phyloP scores from a whole-genome alignment of 2,888 invertebrate genomes.

The Oxycera nigricornis region DNA sequence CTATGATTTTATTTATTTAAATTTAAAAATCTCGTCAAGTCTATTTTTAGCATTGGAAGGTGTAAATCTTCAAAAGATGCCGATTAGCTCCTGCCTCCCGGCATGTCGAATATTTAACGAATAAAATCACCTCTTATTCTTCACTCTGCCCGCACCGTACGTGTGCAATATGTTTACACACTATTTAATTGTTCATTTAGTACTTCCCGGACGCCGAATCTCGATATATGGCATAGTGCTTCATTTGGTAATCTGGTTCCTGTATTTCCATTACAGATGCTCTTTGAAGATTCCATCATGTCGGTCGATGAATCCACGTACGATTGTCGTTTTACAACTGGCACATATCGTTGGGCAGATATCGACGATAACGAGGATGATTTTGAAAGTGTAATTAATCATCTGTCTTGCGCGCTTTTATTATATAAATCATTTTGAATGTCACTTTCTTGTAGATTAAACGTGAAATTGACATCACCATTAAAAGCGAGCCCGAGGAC shows the following conservation, averaged over 20 bases:
- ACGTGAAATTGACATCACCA: conserved; percentile 25
- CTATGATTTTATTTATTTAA: too few species aligned
- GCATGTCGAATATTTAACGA: too few species aligned
- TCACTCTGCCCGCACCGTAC: too few species aligned
- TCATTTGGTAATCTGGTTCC: not conserved
- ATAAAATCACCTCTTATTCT: too few species aligned
- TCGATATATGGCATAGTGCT: too few species aligned
- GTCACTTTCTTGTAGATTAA: not conserved
- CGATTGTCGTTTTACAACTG: not conserved
- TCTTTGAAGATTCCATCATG: conserved; percentile 27
- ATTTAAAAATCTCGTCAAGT: too few species aligned
- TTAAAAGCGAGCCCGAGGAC: not conserved
- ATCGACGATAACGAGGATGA: conserved; percentile 19
- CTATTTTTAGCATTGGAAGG: too few species aligned
- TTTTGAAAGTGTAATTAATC: conserved; percentile 11
- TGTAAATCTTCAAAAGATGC: too few species aligned
- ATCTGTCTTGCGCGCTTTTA: not conserved
- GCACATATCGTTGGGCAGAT: not conserved
- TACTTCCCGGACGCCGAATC: too few species aligned
- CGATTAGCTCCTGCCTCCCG: too few species aligned
- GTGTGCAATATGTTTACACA: too few species aligned
- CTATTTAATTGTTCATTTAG: too few species aligned
- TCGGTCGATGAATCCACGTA: conserved; percentile 15
- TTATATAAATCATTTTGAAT: not conserved
- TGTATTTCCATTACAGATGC: conserved; percentile 1